phyloP scores from a whole-genome alignment of 1,140 invertebrate genomes.

The Lerema accius region DNA sequence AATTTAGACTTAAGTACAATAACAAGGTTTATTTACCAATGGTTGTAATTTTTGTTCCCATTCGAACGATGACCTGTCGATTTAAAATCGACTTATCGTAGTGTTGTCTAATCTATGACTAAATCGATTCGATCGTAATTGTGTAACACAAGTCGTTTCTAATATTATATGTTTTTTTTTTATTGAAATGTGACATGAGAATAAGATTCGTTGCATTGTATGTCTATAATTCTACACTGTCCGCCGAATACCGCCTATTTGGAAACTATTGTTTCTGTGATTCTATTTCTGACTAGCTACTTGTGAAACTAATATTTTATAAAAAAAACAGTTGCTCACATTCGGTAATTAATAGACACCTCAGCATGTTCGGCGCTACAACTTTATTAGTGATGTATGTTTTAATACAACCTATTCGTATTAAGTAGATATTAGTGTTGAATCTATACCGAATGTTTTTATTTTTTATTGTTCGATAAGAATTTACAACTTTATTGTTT shows the following conservation, averaged over 20 bases:
- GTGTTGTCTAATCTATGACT: too few species aligned
- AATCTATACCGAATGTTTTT: slow-evolving; percentile 4
- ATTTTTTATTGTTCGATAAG: background rate
- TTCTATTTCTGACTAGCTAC: background rate
- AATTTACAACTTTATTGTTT: background rate
- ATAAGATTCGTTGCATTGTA: too few species aligned
- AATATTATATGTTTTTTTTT: too few species aligned
- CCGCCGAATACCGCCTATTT: background rate
- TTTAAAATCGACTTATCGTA: too few species aligned
- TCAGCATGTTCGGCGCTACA: background rate
- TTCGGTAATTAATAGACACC: background rate
- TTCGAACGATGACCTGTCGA: too few species aligned
- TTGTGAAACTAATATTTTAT: too few species aligned
- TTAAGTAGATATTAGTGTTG: slow-evolving; percentile 5
- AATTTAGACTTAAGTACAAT: background rate
- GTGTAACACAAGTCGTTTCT: too few species aligned
- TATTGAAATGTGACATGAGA: too few species aligned
- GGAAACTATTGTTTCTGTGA: background rate
- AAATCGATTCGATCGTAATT: too few species aligned
- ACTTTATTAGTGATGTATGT: background rate
- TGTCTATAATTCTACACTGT: background rate
- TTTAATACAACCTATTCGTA: slow-evolving; percentile 1
- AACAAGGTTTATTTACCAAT: too few species aligned
- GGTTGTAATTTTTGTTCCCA: too few species aligned
- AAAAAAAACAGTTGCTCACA: too few species aligned